A percentile compares a stretch with the other conserved stretches of the same genome.
Conservation (phyloP, 2,797 vertebrate species). For the Thunnus albacares region DNA sequence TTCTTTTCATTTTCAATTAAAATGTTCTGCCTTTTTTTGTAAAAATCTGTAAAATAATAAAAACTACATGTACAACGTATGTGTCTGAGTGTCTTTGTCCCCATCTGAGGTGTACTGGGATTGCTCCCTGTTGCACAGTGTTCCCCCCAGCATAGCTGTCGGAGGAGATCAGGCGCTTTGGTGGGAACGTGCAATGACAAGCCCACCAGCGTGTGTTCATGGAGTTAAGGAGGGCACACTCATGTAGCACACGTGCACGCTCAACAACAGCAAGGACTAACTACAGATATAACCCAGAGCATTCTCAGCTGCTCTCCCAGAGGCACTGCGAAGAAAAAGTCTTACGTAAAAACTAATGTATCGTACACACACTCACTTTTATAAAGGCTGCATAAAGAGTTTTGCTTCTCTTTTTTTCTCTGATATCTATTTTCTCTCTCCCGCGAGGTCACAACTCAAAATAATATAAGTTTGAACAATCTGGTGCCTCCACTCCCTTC, state of each 20-base stretch:
- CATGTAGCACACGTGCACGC: slow-evolving; percentile 27
- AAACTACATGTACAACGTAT: background rate
- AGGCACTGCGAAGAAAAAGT: slow-evolving; percentile 37
- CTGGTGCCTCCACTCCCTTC: slow-evolving; percentile 15
- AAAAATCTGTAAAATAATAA: background rate
- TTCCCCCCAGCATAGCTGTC: slow-evolving; percentile 67
- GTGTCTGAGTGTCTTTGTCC: slow-evolving; percentile 51
- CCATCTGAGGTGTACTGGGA: slow-evolving; percentile 63
- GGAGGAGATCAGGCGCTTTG: slow-evolving; percentile 67
- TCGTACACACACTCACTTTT: slow-evolving; percentile 3
- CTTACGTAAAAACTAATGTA: slow-evolving; percentile 48
- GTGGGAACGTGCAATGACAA: slow-evolving; percentile 73
- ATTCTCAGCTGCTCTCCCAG: slow-evolving; percentile 46
- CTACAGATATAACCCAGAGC: slow-evolving; percentile 31
- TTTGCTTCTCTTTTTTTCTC: background rate
- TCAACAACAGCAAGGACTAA: slow-evolving; percentile 41
- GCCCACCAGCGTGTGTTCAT: slow-evolving; percentile 71
- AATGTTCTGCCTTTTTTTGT: background rate
- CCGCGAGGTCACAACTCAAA: slow-evolving; percentile 41
- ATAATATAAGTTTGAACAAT: slow-evolving; percentile 51
- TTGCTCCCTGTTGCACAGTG: slow-evolving; percentile 56
- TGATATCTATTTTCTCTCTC: slow-evolving; percentile 20
- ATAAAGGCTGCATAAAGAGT: background rate
- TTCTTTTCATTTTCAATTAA: background rate
- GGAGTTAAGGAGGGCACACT: slow-evolving; percentile 65